Evolutionary conservation across 2,113 vertebrate genomes (phyloP).

Genomic region (Hymenochirus boettgeri): DNA sequence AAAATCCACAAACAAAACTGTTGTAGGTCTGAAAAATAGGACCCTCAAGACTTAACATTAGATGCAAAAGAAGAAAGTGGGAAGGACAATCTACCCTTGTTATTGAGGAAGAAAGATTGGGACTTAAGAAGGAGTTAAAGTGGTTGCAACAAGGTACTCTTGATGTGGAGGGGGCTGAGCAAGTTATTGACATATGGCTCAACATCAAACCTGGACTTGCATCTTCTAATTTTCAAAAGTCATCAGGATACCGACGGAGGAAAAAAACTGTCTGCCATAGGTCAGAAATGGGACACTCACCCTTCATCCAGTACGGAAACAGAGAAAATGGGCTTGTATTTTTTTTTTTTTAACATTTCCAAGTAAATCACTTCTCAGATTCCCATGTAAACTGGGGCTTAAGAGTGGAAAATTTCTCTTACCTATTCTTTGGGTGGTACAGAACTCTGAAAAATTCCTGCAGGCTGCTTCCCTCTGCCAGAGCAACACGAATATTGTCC

Average conservation of each 20-base stretch:
- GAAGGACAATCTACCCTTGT: too few relatives aligned
- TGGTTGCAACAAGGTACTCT: neutral
- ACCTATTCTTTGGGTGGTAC: slow-evolving; percentile 66
- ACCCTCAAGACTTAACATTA: too few relatives aligned
- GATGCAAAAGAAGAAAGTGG: too few relatives aligned
- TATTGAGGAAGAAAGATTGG: too few relatives aligned
- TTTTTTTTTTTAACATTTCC: slow-evolving; percentile 32
- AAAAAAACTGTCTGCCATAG: neutral
- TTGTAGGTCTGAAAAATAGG: too few relatives aligned
- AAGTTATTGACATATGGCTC: neutral
- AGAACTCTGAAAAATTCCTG: slow-evolving; percentile 65
- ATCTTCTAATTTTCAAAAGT: neutral
- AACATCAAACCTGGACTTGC: neutral
- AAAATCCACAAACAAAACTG: too few relatives aligned
- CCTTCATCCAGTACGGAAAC: slow-evolving; percentile 36
- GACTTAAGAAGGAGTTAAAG: neutral
- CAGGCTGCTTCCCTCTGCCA: slow-evolving; percentile 62
- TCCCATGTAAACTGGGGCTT: slow-evolving; percentile 54
- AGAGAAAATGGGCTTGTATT: slow-evolving; percentile 33
- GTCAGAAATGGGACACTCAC: slow-evolving; percentile 40
- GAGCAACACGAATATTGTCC: slow-evolving; percentile 73
- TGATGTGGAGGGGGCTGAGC: neutral
- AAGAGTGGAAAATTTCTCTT: slow-evolving; percentile 63
- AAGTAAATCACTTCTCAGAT: slow-evolving; percentile 53
- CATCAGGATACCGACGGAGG: neutral